phyloP scores from a whole-genome alignment of 1,140 invertebrate genomes.

The Leptinotarsa lineolata region DNA sequence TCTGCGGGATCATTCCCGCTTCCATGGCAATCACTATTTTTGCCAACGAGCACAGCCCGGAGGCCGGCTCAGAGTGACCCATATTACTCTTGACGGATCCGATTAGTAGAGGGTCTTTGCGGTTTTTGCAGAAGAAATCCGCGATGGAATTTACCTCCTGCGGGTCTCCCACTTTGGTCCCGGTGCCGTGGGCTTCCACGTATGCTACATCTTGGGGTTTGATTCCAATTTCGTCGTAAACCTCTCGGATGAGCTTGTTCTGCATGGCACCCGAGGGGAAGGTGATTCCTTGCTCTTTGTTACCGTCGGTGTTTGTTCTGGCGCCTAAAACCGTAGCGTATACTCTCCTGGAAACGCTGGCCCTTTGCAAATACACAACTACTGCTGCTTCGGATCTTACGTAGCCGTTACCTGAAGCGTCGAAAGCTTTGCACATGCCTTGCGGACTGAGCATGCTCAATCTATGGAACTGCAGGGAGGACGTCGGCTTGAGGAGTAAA shows the following conservation, averaged over 20 bases:
- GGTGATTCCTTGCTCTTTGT: constrained; percentile 88
- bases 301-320: constrained; percentile 87
- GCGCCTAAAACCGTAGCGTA: constrained; percentile 87
- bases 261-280: constrained; percentile 88
- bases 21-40: constrained; percentile 94
- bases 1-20: constrained; percentile 80
- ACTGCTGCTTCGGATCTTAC: constrained; percentile 88
- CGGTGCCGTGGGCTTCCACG: constrained; percentile 96
- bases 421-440: constrained; percentile 93
- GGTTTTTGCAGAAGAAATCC: constrained; percentile 86
- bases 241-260: constrained; percentile 80
- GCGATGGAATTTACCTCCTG: constrained; percentile 94
- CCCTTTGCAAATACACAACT: constrained; percentile 80
- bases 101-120: constrained; percentile 80
- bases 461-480: constrained; percentile 90
- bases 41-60: constrained; percentile 85
- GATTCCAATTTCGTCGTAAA: constrained; percentile 82
- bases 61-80: constrained; percentile 95
- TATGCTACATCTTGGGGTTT: constrained; percentile 82
- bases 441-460: constrained; percentile 88
- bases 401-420: constrained; percentile 88
- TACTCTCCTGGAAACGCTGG: constrained; percentile 72
- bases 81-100: constrained; percentile 98
- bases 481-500: constrained; percentile 83
- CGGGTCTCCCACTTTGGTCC: constrained; percentile 92